Conservation (phyloP, 1,140 invertebrate species). For the Caerostris extrusa region DNA sequence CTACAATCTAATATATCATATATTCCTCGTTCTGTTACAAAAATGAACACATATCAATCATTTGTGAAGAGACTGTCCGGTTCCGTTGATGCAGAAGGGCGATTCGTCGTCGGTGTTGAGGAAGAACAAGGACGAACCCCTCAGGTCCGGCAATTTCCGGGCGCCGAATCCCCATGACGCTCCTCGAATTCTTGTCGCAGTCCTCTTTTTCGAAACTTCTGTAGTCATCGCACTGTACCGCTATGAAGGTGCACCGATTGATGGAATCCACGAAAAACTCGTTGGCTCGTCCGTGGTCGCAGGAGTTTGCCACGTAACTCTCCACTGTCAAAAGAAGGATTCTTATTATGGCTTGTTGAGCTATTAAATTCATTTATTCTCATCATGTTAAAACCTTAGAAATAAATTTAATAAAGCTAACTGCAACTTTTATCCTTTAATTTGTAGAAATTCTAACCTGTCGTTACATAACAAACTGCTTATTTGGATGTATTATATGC, state of each 20-base stretch:
- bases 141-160: neutral
- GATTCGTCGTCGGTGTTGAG: constrained; percentile 21
- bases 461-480: too few relatives aligned
- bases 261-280: constrained; percentile 28
- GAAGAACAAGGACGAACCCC: neutral
- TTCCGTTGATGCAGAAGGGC: constrained; percentile 2
- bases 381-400: too few relatives aligned
- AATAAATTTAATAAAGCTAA: too few relatives aligned
- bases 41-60: neutral
- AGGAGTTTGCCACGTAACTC: neutral
- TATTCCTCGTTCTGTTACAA: too few relatives aligned
- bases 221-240: constrained; percentile 35
- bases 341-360: too few relatives aligned
- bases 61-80: neutral
- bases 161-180: constrained; percentile 27
- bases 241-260: constrained; percentile 24
- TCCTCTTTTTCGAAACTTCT: neutral
- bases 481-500: too few relatives aligned
- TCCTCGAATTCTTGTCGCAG: neutral
- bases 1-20: too few relatives aligned
- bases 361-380: too few relatives aligned
- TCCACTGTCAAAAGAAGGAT: neutral
- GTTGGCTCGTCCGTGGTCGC: constrained; percentile 37
- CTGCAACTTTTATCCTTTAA: too few relatives aligned
- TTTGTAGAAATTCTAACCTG: too few relatives aligned